Conservation (phyloP, 1,140 invertebrate species). For the Calycopis cecrops region DNA sequence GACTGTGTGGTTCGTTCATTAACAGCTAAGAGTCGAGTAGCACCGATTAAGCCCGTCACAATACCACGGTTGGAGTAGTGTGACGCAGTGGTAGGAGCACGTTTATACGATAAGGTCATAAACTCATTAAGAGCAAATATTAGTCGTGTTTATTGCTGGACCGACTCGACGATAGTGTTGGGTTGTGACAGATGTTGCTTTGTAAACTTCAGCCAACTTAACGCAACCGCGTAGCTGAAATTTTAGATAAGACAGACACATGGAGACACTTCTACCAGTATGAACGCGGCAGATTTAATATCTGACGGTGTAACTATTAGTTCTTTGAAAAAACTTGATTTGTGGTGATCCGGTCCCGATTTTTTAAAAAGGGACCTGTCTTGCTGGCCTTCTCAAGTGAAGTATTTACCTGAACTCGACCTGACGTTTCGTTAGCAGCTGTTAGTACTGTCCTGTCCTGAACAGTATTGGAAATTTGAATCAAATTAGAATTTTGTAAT, state of each 20-base stretch:
- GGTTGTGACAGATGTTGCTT: conserved; percentile 14
- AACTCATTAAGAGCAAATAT: conserved; percentile 5
- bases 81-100: conserved; percentile 17
- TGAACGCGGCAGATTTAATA: conserved; percentile 25
- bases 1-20: conserved; percentile 22
- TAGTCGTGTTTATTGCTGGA: conserved; percentile 18
- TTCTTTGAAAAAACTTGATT: not conserved
- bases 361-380: no score
- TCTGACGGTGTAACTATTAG: conserved; percentile 21
- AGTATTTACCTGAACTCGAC: no score
- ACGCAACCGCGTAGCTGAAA: not conserved
- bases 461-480: no score
- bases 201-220: not conserved
- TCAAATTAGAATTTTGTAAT: no score
- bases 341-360: conserved; percentile 24
- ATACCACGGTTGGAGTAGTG: conserved; percentile 26
- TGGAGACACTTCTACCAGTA: conserved; percentile 23
- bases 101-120: conserved; percentile 21
- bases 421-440: no score
- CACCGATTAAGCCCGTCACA: conserved; percentile 20
- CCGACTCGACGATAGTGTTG: conserved; percentile 20
- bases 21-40: conserved; percentile 21
- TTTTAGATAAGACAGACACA: conserved; percentile 12
- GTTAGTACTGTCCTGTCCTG: no score
- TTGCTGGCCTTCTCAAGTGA: no score